Base-by-base conservation (phyloP, 2,888 invertebrate species). In the Holacanthella duospinosa region DNA sequence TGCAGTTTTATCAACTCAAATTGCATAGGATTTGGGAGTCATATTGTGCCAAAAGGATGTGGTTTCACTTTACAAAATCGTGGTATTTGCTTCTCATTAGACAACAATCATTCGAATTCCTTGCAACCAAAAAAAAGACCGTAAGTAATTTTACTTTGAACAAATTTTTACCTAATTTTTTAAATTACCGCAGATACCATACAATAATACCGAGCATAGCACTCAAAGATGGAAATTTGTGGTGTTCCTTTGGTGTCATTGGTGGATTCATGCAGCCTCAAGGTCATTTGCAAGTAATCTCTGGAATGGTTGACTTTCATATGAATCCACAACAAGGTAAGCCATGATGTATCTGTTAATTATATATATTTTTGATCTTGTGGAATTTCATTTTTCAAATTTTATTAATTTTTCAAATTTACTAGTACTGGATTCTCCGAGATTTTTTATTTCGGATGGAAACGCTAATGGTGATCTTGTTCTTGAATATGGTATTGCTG, bases 1-100 rank as follows among this genome's bases (percentile, higher is more conserved):
- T 78, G 78, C 67, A 78, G 78, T n/a, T 77, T 78, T 65, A 78
- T 78, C 60, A 77, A 76, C 71, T 77, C 77, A 63, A 76, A 77
- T 66, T 78, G 74, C 68, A 70, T 71, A 67, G 76, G 76, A 19
- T 78, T 78, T 72, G 78, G 78, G 3, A 75, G 77, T 1, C 77
- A 74, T 0, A 72, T 78, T 55, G 75, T 78, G 6, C 79, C 78
- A 21, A 26, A 75, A 48, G 75, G 75, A 0, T 77, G 77, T 71
- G 79, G 79, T 1, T 78, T 78, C 65, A 75, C 77, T 0, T 67
- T 79, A 19, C 77, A 78, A 6, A 71, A 71, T 54, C 55, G 71
- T 25, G 71, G 71, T 61, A 67, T 56, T 19, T 70, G 69, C 64
- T 71, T 71, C 54, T 65, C 68, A 4, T 59, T 71, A 60, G 71